Conservation (phyloP, 2,113 vertebrate species). For the Lepidothrix coronata region DNA sequence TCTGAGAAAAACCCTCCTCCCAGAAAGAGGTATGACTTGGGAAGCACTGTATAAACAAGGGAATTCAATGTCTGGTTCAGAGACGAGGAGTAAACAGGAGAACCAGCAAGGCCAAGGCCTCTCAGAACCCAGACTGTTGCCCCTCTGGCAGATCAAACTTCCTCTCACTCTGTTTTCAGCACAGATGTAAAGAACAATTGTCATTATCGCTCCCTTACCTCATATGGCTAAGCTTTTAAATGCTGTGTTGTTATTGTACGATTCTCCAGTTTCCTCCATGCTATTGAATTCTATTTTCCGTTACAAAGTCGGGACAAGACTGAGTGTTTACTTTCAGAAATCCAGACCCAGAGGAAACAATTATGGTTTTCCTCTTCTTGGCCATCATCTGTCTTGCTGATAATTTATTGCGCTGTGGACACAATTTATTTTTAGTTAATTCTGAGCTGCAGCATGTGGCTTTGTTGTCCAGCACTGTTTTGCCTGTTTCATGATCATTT, state of each 20-base stretch:
- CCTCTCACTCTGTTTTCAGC: neutral
- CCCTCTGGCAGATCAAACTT: neutral
- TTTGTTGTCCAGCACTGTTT: neutral
- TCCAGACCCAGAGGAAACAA: slow-evolving; percentile 6
- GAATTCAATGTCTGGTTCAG: neutral
- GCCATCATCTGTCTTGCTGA: slow-evolving; percentile 14
- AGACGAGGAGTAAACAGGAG: neutral
- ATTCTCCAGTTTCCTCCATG: neutral
- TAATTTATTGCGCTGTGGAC: neutral
- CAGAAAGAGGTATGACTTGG: neutral
- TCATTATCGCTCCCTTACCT: neutral
- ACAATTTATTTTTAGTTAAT: slow-evolving; percentile 25
- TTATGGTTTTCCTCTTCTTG: slow-evolving; percentile 18
- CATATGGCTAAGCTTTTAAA: neutral
- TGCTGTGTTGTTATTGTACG: neutral
- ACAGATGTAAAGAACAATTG: neutral
- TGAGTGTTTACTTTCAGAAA: slow-evolving; percentile 30
- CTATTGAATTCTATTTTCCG: slow-evolving; percentile 40
- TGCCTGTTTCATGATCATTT: neutral
- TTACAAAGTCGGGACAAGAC: neutral
- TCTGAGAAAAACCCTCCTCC: neutral
- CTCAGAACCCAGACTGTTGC: neutral
- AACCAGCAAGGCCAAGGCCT: neutral
- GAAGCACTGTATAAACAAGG: neutral
- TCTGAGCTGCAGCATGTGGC: neutral